These are phyloP conservation scores for Drosophila oshimai DNA, from an alignment of 1,140 invertebrate species.

Conservation along the genomic window DNA sequence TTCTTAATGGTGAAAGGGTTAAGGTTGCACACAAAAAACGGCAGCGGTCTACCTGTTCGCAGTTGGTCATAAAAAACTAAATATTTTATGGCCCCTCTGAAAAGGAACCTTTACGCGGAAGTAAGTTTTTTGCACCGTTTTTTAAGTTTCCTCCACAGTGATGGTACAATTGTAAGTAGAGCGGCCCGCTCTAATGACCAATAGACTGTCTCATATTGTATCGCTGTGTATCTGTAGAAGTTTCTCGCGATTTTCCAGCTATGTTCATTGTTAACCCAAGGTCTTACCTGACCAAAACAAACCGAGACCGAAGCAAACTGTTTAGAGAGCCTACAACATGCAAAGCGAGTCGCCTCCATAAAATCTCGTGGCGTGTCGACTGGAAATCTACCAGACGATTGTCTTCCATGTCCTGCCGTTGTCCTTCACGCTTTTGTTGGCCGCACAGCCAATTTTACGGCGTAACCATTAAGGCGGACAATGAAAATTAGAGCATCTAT, in stretches of 20 bases:
- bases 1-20: constrained; percentile 77
- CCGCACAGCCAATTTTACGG: constrained; percentile 64
- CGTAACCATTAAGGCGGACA: constrained; percentile 64
- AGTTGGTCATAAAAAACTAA: constrained; percentile 64
- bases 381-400: constrained; percentile 29
- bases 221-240: constrained; percentile 10
- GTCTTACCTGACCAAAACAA: constrained; percentile 55
- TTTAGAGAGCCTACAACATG: background rate
- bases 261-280: constrained; percentile 65
- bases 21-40: constrained; percentile 47
- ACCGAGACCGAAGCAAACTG: constrained; percentile 22
- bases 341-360: constrained; percentile 27
- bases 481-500: constrained; percentile 79
- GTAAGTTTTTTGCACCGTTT: constrained; percentile 33
- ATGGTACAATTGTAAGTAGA: constrained; percentile 61
- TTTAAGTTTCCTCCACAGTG: constrained; percentile 15
- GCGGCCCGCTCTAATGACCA: constrained; percentile 40
- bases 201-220: constrained; percentile 16
- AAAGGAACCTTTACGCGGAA: constrained; percentile 64
- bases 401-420: constrained; percentile 40
- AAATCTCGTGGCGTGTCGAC: constrained; percentile 31
- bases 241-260: constrained; percentile 74
- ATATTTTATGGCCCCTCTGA: constrained; percentile 55
- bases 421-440: constrained; percentile 70
- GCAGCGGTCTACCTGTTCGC: constrained; percentile 8